Evolutionary conservation across 2,113 vertebrate species (phyloP), one percentile per base, ranked within the genome.

Genomic region (Triplophysa siluroides): DNA sequence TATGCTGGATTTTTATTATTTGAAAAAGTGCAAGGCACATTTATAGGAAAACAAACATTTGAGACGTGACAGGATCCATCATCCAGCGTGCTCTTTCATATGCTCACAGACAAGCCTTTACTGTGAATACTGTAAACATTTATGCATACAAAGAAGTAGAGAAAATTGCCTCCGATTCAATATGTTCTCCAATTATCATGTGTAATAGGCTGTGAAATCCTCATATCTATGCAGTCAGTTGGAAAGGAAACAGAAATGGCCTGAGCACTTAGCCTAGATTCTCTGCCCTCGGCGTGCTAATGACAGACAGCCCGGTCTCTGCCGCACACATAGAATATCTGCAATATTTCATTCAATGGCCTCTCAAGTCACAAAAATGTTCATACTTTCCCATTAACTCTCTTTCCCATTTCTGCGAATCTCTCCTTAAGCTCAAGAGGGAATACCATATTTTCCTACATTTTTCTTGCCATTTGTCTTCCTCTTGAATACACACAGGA

Each of bases 151-250:
- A 61, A 70, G 64, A 68, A 64, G 47, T 80, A 64, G 45, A 85
- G 85, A 90, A 91, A 89, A 92, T 88, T 86, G 88, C 85, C 58
- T 77, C 62, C 81, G 72, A 87, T 90, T 92, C 90, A 89, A 90
- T 92, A 91, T 90, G 90, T 88, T 88, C 85, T 88, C 87, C 90
- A 92, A 91, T 93, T 92, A 92, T 91, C 85, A 88, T 90, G 91
- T 93, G 91, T 92, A 92, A 93, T 93, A 93, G 92, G 84, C 92
- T 92, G 91, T 92, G 91, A 93, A 93, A 93, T 92, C 91, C 92
- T 91, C 89, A 92, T 91, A 92, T 92, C 90, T 91, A 90, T 85
- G 82, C 91, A 92, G 89, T 83, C 89, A 83, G 81, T 91, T 88
- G 90, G 91, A 92, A 91, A 92, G 88, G 84, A 88, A 88, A 73